These are phyloP conservation scores for Drosophila pachea DNA, from an alignment of 1,140 invertebrate species.

Conservation along the genomic window DNA sequence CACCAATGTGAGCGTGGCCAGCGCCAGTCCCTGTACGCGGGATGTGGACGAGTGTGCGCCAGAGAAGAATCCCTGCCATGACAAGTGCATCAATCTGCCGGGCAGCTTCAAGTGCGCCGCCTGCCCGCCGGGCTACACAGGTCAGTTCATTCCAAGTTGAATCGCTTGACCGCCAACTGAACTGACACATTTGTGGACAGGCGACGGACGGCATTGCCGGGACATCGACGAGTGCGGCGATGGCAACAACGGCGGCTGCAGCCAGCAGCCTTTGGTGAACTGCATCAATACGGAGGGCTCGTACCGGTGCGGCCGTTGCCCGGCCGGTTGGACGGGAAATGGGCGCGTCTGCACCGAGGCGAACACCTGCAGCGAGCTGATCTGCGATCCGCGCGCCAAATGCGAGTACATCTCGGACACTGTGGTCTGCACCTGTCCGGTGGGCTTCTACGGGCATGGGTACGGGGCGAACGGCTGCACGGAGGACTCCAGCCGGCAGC, in stretches of 20 bases:
- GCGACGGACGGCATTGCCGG: conserved; percentile 89
- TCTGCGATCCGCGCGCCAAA: conserved; percentile 82
- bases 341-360: conserved; percentile 81
- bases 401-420: conserved; percentile 85
- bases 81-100: conserved; percentile 91
- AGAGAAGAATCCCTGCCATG: conserved; percentile 86
- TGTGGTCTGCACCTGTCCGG: conserved; percentile 87
- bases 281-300: conserved; percentile 93
- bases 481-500: conserved; percentile 38
- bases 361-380: conserved; percentile 48
- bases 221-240: conserved; percentile 93
- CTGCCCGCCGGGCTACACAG: conserved; percentile 91
- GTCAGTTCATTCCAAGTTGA: too few relatives aligned
- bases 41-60: conserved; percentile 93
- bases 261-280: conserved; percentile 84
- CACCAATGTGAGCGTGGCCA: conserved; percentile 79
- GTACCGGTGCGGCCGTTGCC: conserved; percentile 90
- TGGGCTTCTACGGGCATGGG: conserved; percentile 85
- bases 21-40: conserved; percentile 82
- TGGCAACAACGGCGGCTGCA: conserved; percentile 92
- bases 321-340: conserved; percentile 90
- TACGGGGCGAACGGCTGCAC: conserved; percentile 62
- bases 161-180: too few relatives aligned
- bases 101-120: conserved; percentile 91
- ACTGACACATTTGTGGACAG: conserved; percentile 64